These are phyloP conservation scores for Chelon auratus DNA, from an alignment of 2,797 vertebrate genomes.

Conservation along the genomic window DNA sequence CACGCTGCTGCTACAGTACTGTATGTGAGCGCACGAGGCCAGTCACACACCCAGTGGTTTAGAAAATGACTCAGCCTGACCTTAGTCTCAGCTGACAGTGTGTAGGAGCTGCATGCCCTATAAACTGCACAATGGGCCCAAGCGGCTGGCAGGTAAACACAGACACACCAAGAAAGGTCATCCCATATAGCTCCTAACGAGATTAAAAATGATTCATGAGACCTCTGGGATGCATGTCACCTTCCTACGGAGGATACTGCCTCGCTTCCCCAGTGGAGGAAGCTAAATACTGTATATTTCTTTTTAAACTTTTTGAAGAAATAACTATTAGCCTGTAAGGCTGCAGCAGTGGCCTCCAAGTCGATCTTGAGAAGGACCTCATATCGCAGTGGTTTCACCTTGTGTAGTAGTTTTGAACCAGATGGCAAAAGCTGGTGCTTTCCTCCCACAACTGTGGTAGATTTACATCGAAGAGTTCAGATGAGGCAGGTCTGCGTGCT, in stretches of 20 bases:
- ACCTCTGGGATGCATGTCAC: slow-evolving; percentile 66
- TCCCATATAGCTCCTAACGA: slow-evolving; percentile 79
- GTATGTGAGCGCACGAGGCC: slow-evolving; percentile 38
- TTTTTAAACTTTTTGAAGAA: slow-evolving; percentile 40
- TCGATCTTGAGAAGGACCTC: slow-evolving; percentile 35
- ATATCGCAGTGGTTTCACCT: slow-evolving; percentile 9
- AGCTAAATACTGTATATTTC: slow-evolving; percentile 8
- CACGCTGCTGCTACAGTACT: slow-evolving; percentile 27
- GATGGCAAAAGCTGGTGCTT: slow-evolving; percentile 5
- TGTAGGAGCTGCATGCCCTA: slow-evolving; percentile 66
- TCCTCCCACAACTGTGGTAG: slow-evolving; percentile 18
- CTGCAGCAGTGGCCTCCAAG: slow-evolving; percentile 27
- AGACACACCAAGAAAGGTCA: slow-evolving; percentile 79
- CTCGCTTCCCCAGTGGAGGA: slow-evolving; percentile 3
- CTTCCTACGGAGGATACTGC: slow-evolving; percentile 45
- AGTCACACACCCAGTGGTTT: slow-evolving; percentile 65
- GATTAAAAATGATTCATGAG: slow-evolving; percentile 84
- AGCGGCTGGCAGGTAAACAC: slow-evolving; percentile 74
- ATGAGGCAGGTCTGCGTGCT: slow-evolving; percentile 40
- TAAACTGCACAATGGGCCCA: slow-evolving; percentile 72
- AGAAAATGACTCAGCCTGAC: slow-evolving; percentile 76
- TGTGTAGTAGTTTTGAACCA: slow-evolving; percentile 21
- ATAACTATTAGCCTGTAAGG: slow-evolving; percentile 28
- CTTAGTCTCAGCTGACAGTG: slow-evolving; percentile 65
- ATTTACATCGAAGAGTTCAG: slow-evolving; percentile 42